These are phyloP conservation scores for Tortrix viridana DNA, from an alignment of 2,888 invertebrate genomes.

Conservation along the genomic window DNA sequence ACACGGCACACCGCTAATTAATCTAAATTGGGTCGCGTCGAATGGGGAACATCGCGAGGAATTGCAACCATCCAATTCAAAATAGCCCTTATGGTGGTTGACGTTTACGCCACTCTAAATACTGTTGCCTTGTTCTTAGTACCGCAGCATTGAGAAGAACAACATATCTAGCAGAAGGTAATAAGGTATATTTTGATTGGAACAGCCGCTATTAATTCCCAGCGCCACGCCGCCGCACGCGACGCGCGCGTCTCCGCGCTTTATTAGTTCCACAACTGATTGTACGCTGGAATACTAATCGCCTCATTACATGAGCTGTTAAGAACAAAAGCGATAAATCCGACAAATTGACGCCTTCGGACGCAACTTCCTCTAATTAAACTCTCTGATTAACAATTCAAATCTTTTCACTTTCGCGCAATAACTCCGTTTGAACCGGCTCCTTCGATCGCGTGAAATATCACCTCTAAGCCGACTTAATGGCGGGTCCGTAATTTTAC, in stretches of 20 bases:
- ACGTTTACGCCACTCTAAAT: too few relatives aligned
- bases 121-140: too few relatives aligned
- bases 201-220: constrained; percentile 33
- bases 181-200: too few relatives aligned
- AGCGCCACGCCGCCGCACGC: constrained; percentile 31
- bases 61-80: constrained; percentile 12
- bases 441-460: constrained; percentile 28
- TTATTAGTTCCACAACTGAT: constrained; percentile 48
- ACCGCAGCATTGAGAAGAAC: too few relatives aligned
- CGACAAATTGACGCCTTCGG: constrained; percentile 23
- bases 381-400: constrained; percentile 34
- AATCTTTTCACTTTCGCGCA: constrained; percentile 21
- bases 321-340: constrained; percentile 33
- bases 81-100: too few relatives aligned
- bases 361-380: constrained; percentile 20
- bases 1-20: constrained; percentile 36
- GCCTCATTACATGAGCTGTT: constrained; percentile 37
- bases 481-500: constrained; percentile 28
- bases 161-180: too few relatives aligned
- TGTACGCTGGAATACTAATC: constrained; percentile 45
- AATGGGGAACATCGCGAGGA: constrained; percentile 46
- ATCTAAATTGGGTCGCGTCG: constrained; percentile 39
- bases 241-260: constrained; percentile 29
- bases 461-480: constrained; percentile 26
- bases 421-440: constrained; percentile 4